Conservation (phyloP, 2,888 invertebrate genomes). For the Melanargia galathea region DNA sequence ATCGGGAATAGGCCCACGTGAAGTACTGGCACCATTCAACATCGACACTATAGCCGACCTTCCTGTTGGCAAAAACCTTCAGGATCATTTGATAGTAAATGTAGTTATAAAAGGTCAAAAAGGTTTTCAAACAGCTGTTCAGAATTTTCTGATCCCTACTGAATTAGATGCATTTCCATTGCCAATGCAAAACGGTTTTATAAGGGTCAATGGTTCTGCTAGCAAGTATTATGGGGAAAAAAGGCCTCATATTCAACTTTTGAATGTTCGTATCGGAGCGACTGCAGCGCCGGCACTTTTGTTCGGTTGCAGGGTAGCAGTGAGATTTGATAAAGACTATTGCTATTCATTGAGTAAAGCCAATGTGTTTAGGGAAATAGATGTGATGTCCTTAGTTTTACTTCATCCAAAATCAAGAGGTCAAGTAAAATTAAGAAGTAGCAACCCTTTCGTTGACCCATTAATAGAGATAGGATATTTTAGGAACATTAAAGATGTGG, state of each 20-base stretch:
- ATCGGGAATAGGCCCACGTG: conserved; percentile 65
- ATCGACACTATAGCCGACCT: conserved; percentile 58
- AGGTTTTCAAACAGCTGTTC: conserved; percentile 49
- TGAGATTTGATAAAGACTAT: conserved; percentile 49
- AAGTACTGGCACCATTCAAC: conserved; percentile 52
- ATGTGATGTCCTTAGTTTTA: conserved; percentile 50
- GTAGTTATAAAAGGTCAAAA: conserved; percentile 55
- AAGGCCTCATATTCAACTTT: conserved; percentile 64
- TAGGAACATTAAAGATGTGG: conserved; percentile 55
- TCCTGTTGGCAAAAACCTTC: conserved; percentile 69
- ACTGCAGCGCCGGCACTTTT: conserved; percentile 51
- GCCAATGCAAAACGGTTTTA: conserved; percentile 58
- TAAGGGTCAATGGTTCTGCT: conserved; percentile 49
- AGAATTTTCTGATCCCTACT: conserved; percentile 42
- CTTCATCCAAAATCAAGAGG: conserved; percentile 67
- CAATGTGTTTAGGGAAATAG: conserved; percentile 57
- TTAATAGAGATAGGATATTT: conserved; percentile 61
- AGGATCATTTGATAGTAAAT: conserved; percentile 59
- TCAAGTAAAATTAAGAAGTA: conserved; percentile 57
- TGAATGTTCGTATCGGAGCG: conserved; percentile 61
- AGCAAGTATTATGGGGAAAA: conserved; percentile 22
- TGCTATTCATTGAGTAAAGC: conserved; percentile 55
- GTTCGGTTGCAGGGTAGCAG: conserved; percentile 48
- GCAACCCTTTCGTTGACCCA: conserved; percentile 60
- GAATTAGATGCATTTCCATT: conserved; percentile 52